Evolutionary conservation across 2,888 invertebrate species (phyloP), one percentile per base, ranked within the genome.

Genomic region (Athrips mouffetella): DNA sequence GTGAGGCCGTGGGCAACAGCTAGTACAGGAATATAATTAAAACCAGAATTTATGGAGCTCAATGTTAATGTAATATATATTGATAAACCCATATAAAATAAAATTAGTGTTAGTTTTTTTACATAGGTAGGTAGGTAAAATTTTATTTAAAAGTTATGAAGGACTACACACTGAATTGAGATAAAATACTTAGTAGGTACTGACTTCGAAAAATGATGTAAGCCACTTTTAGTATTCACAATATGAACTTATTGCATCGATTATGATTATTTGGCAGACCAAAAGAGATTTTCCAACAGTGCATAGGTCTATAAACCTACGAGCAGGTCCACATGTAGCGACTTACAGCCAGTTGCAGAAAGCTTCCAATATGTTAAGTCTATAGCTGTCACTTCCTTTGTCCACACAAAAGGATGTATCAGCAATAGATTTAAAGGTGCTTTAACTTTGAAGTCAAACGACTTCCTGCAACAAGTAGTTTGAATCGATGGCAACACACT

Each of bases 261-360:
- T 78, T 80, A 79, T 82, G 76, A 80, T 79, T 79, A 80, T 84
- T 84, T 86, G 88, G 87, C 86, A 81, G 86, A 84, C 87, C 87
- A 88, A 88, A 82, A 87, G 87, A 88, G 88, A 88, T 88, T 88
- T 88, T 87, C 88, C 83, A 86, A 88, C 88, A 88, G 88, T 88
- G 88, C 86, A 79, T 71, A 79, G 84, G 82, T 86, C 76, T 77
- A 80, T 79, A 80, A 76, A 86, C 83, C 83, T 82, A n/a, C n/a
- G n/a, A n/a, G n/a, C n/a, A n/a, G n/a, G n/a, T n/a, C n/a, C n/a
- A n/a, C n/a, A n/a, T n/a, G n/a, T n/a, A n/a, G n/a, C n/a, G n/a
- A n/a, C n/a, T n/a, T n/a, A n/a, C n/a, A n/a, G n/a, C n/a, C n/a
- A n/a, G n/a, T n/a, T n/a, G n/a, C n/a, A n/a, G n/a, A n/a, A n/a